These are phyloP conservation scores for Lophius piscatorius DNA, from an alignment of 2,113 vertebrate genomes.

Conservation along the genomic window DNA sequence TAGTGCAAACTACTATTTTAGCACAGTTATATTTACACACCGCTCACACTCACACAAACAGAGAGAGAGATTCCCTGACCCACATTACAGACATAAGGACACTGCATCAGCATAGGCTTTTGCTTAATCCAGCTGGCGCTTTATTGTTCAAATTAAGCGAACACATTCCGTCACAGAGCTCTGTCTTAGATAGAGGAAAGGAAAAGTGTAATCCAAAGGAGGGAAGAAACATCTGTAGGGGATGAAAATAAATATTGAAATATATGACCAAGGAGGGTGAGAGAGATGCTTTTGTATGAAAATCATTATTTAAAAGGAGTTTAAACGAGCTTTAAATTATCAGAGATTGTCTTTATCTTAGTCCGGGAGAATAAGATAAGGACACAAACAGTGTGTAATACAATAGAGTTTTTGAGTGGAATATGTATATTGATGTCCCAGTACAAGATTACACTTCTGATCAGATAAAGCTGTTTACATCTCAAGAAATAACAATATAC, in stretches of 20 bases:
- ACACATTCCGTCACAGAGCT: slow-evolving; percentile 39
- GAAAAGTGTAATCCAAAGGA: slow-evolving; percentile 28
- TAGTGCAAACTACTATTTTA: slow-evolving; percentile 2
- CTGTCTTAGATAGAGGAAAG: slow-evolving; percentile 29
- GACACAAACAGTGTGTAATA: neutral
- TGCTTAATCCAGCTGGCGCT: slow-evolving; percentile 36
- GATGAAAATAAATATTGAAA: slow-evolving; percentile 39
- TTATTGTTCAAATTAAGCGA: slow-evolving; percentile 56
- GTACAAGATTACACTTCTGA: neutral
- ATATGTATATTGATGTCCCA: too few relatives aligned
- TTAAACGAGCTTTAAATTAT: too few relatives aligned
- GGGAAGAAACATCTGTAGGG: slow-evolving; percentile 36
- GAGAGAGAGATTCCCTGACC: slow-evolving; percentile 35
- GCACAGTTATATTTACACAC: neutral
- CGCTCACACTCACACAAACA: too few relatives aligned
- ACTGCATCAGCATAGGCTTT: slow-evolving; percentile 28
- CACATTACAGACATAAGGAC: slow-evolving; percentile 48
- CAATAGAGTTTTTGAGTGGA: neutral
- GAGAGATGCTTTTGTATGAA: neutral
- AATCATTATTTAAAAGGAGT: too few relatives aligned
- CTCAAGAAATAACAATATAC: neutral
- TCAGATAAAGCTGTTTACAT: neutral
- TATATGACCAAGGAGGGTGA: slow-evolving; percentile 10
- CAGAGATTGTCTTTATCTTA: too few relatives aligned
- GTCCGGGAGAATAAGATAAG: too few relatives aligned